Conservation (phyloP, 1,140 invertebrate genomes). For the Stegodyphus dumicola region DNA sequence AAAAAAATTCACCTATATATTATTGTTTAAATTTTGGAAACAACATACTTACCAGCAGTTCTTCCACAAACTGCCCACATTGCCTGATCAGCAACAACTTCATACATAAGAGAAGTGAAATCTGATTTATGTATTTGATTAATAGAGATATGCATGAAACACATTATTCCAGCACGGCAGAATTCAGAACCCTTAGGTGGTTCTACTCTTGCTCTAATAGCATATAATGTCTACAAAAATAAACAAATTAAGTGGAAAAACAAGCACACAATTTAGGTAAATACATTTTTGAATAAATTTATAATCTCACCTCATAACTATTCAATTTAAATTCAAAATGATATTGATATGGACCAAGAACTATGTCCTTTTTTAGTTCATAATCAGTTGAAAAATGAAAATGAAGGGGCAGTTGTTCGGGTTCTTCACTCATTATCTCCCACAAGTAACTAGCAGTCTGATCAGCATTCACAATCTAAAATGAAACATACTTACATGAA, state of each 20-base stretch:
- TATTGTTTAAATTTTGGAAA: not conserved
- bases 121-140: constrained; percentile 65
- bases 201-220: constrained; percentile 83
- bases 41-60: constrained; percentile 73
- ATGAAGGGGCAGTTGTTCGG: constrained; percentile 31
- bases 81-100: constrained; percentile 88
- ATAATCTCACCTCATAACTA: constrained; percentile 49
- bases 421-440: constrained; percentile 59
- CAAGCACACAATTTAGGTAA: not conserved
- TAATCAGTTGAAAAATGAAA: constrained; percentile 60
- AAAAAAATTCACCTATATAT: not conserved
- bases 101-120: constrained; percentile 83
- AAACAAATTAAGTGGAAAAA: not conserved
- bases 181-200: constrained; percentile 85
- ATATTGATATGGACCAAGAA: constrained; percentile 23
- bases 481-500: not conserved
- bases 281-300: not conserved
- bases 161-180: constrained; percentile 88
- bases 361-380: constrained; percentile 3
- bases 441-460: constrained; percentile 62
- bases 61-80: constrained; percentile 92
- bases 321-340: constrained; percentile 60
- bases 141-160: constrained; percentile 83
- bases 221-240: constrained; percentile 80
- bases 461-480: constrained; percentile 63